A percentile compares a stretch with the other conserved stretches of the same genome.
phyloP scores from a whole-genome alignment of 64 coral and sea anemone genomes.

The Pachyseris speciosa region DNA sequence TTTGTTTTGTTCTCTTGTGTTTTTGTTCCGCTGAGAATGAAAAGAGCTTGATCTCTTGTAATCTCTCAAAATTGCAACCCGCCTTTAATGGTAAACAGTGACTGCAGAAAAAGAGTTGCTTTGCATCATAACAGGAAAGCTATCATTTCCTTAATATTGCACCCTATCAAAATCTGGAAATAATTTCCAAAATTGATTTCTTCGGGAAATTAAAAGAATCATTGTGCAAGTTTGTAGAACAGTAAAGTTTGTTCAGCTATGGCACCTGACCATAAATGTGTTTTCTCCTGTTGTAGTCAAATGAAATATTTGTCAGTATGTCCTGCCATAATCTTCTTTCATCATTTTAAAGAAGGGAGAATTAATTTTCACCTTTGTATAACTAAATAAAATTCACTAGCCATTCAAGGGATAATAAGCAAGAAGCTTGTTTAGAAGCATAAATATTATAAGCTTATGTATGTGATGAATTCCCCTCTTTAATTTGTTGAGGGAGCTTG shows the following conservation, averaged over 20 bases:
- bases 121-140: background rate
- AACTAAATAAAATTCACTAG: background rate
- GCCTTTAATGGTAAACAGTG: background rate
- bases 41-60: background rate
- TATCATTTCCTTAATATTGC: background rate
- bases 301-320: conserved; percentile 20
- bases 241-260: conserved; percentile 15
- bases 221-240: background rate
- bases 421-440: background rate
- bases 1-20: background rate
- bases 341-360: background rate
- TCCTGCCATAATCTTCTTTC: conserved; percentile 40
- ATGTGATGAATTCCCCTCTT: background rate
- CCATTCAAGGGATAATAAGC: background rate
- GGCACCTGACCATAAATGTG: conserved; percentile 16
- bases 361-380: background rate
- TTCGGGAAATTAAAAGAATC: conserved; percentile 17
- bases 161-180: background rate
- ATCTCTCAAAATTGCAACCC: background rate
- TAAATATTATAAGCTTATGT: background rate
- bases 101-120: background rate
- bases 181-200: background rate
- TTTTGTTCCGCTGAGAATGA: background rate
- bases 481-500: conserved; percentile 19
- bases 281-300: conserved; percentile 11